A percentile compares a stretch with the other conserved stretches of the same genome.
phyloP scores from a whole-genome alignment of 2,113 vertebrate genomes.

The Dendropsophus ebraccatus region DNA sequence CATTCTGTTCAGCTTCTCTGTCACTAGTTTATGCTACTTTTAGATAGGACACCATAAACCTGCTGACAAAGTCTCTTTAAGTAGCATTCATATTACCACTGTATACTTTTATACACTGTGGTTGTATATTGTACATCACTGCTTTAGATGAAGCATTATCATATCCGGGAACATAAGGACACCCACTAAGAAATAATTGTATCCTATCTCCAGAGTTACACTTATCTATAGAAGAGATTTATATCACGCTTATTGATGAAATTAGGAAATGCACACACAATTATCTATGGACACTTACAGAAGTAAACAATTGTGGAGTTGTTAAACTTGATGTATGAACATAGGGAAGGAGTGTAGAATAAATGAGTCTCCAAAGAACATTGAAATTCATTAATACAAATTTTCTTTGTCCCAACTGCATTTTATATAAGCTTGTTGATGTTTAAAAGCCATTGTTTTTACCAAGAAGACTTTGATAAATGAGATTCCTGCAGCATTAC shows the following conservation, averaged over 20 bases:
- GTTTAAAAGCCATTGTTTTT: constrained; percentile 15
- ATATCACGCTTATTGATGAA: background rate
- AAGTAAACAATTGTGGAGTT: background rate
- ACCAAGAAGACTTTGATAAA: constrained; percentile 38
- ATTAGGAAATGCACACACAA: background rate
- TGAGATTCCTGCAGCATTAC: background rate
- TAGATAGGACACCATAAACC: too few species aligned
- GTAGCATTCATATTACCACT: background rate
- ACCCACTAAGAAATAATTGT: background rate
- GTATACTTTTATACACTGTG: background rate
- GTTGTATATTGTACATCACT: background rate
- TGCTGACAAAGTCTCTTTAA: too few species aligned
- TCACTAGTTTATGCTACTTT: too few species aligned
- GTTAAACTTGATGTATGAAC: constrained; percentile 22
- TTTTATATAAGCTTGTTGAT: constrained; percentile 30
- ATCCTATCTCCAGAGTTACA: background rate
- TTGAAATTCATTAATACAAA: constrained; percentile 28
- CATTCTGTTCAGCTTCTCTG: too few species aligned
- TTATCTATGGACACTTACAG: background rate
- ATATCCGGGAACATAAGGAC: background rate
- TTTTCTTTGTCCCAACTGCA: constrained; percentile 20
- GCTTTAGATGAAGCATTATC: background rate
- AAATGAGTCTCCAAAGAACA: constrained; percentile 4
- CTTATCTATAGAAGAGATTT: background rate
- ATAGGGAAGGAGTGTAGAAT: constrained; percentile 7